A percentile compares a stretch with the other conserved stretches of the same genome.
Evolutionary conservation across 2,797 vertebrate genomes (phyloP).

Genomic region (Manis crassicaudata): DNA sequence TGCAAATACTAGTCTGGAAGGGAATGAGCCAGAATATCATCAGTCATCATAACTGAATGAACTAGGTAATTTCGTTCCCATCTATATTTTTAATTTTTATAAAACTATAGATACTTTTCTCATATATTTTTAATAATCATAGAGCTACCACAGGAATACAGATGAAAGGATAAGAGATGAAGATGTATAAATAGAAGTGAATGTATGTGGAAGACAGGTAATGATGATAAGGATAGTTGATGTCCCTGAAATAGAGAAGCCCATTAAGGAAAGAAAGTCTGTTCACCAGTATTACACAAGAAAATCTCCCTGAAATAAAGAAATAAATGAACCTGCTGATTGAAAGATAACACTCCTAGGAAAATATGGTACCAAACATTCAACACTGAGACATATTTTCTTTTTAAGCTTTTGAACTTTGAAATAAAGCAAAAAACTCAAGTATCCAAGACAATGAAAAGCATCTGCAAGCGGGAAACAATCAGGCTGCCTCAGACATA

Average conservation of each 20-base stretch:
- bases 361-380: not conserved
- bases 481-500: not conserved
- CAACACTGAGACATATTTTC: not conserved
- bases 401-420: not conserved
- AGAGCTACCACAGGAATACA: not conserved
- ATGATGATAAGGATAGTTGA: slow-evolving; percentile 12
- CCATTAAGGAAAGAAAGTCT: not conserved
- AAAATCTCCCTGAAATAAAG: not conserved
- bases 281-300: not conserved
- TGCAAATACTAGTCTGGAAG: not conserved
- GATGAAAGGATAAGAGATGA: not conserved
- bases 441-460: not conserved
- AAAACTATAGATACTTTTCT: not conserved
- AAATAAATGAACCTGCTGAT: not conserved
- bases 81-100: slow-evolving; percentile 39
- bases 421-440: not conserved
- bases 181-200: slow-evolving; percentile 21
- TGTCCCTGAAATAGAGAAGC: not conserved
- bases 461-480: not conserved
- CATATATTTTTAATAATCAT: not conserved
- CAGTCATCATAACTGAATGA: not conserved
- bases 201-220: not conserved
- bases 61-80: slow-evolving; percentile 14
- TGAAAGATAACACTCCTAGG: slow-evolving; percentile 9
- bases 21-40: not conserved